Percentiles rank a stretch among this genome's conserved stretches.
Evolutionary conservation across 2,113 vertebrate genomes (phyloP).

Genomic region (Glaucidium brasilianum): DNA sequence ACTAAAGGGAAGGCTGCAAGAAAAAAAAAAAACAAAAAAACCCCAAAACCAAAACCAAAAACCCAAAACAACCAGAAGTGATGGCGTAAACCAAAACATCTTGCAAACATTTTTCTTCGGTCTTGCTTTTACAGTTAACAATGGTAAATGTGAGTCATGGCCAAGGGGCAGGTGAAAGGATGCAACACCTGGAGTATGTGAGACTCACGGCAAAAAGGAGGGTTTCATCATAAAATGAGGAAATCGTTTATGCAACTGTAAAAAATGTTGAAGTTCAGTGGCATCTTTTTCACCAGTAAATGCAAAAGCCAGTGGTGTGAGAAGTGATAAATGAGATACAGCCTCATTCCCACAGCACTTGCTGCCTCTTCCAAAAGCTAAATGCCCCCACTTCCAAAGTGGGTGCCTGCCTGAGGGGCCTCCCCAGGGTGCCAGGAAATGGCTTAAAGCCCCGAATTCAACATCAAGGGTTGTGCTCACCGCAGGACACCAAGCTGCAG

Average conservation of each 20-base stretch:
- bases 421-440: background rate
- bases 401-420: background rate
- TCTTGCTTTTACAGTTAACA: too few relatives aligned
- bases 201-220: background rate
- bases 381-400: background rate
- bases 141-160: background rate
- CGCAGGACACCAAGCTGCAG: background rate
- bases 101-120: too few relatives aligned
- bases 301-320: background rate
- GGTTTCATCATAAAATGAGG: background rate
- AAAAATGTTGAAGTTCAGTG: background rate
- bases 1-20: background rate
- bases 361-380: background rate
- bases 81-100: too few relatives aligned
- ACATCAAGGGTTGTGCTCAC: accelerated
- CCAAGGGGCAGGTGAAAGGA: background rate
- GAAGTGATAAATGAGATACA: background rate
- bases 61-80: too few relatives aligned
- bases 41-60: too few relatives aligned
- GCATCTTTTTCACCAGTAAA: background rate
- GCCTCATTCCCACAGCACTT: background rate
- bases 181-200: accelerated
- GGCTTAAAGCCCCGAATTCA: background rate
- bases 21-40: background rate
- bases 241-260: background rate